Evolutionary conservation across 1,140 invertebrate genomes (phyloP).

Genomic region (Eriosoma lanigerum): DNA sequence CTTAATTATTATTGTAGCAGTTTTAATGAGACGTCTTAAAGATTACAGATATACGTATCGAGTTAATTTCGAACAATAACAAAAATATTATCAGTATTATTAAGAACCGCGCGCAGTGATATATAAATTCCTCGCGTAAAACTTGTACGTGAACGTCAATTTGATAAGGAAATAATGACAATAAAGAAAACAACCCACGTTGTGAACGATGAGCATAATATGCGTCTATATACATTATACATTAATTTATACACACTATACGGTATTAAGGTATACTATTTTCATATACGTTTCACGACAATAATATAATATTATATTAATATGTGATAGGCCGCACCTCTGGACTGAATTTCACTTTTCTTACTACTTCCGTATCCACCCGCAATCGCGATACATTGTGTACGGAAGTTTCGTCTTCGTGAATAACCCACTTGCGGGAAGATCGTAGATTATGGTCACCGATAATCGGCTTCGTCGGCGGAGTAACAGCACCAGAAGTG

Average conservation of each 20-base stretch:
- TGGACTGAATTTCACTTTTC: slow-evolving; percentile 34
- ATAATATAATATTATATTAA: background rate
- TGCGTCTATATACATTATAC: background rate
- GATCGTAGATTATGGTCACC: background rate
- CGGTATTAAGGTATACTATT: background rate
- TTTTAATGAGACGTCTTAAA: no score
- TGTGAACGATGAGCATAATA: background rate
- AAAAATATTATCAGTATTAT: background rate
- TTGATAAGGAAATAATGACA: background rate
- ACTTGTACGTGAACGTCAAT: background rate
- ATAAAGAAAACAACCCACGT: background rate
- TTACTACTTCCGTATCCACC: background rate
- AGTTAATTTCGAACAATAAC: background rate
- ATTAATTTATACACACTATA: background rate
- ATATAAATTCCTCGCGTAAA: background rate
- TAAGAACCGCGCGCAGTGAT: background rate
- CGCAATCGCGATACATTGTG: no score
- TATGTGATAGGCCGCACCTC: background rate
- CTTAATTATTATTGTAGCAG: no score
- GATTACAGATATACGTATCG: no score
- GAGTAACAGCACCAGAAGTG: background rate
- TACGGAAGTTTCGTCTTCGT: slow-evolving; percentile 42
- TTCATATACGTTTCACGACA: background rate
- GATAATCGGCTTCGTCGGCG: background rate
- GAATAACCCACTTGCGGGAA: slow-evolving; percentile 39